Evolutionary conservation across 2,113 vertebrate species (phyloP).

Genomic region (Emydocephalus ijimae): DNA sequence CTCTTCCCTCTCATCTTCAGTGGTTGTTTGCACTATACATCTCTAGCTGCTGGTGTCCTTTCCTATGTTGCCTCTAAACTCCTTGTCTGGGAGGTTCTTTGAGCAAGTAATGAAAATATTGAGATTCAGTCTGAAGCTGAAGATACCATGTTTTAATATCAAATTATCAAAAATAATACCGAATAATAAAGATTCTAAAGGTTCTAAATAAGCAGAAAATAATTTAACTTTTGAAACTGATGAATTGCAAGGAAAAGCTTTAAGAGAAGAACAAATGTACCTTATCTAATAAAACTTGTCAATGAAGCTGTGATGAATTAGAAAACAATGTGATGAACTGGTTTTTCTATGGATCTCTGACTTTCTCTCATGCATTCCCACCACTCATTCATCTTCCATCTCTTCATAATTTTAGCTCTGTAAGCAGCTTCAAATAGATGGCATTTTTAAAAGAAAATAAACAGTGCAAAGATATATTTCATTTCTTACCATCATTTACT

Average conservation of each 20-base stretch:
- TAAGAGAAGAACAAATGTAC: background rate
- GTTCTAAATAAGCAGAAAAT: background rate
- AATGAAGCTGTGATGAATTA: constrained; percentile 2
- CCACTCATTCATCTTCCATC: constrained; percentile 10
- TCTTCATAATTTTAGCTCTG: constrained; percentile 1
- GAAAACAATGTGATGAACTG: constrained; percentile 9
- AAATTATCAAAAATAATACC: background rate
- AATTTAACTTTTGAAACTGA: background rate
- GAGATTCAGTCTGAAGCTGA: background rate
- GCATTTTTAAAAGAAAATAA: constrained; percentile 12
- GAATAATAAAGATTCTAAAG: background rate
- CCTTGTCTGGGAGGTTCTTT: background rate
- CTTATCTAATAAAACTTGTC: background rate
- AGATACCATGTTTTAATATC: background rate
- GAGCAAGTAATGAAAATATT: background rate
- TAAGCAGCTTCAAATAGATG: constrained; percentile 20
- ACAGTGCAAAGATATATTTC: constrained; percentile 5
- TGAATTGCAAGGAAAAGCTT: background rate
- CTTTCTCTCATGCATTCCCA: background rate
- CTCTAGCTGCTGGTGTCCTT: background rate
- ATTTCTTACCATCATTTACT: constrained; percentile 15
- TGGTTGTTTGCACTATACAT: background rate
- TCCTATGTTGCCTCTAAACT: background rate
- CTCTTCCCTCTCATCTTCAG: background rate
- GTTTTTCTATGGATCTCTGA: constrained; percentile 13